Evolutionary conservation across 2,797 vertebrate genomes (phyloP).

Genomic region (Schizothorax lantsangensis): DNA sequence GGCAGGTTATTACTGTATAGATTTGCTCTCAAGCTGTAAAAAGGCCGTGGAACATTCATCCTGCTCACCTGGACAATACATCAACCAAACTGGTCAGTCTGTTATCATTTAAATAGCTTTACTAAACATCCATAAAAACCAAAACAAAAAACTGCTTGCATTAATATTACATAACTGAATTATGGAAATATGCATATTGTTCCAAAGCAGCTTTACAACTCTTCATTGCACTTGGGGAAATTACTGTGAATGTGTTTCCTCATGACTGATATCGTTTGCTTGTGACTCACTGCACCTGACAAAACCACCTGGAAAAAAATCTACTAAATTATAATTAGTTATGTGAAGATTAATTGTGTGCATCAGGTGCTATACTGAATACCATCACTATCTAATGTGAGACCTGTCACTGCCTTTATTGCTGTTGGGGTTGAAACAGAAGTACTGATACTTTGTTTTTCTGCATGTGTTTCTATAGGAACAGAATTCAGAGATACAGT

Average conservation of each 20-base stretch:
- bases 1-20: conserved; percentile 53
- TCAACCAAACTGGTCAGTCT: conserved; percentile 35
- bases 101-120: too few relatives aligned
- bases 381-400: background rate
- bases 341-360: background rate
- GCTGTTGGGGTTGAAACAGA: background rate
- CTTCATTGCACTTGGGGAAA: background rate
- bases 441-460: background rate
- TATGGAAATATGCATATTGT: background rate
- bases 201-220: too few relatives aligned
- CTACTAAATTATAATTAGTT: background rate
- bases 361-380: background rate
- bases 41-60: conserved; percentile 54
- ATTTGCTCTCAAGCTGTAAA: background rate
- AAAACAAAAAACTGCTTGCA: background rate
- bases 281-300: background rate
- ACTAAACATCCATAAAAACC: too few relatives aligned
- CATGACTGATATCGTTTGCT: too few relatives aligned
- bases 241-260: background rate
- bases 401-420: background rate
- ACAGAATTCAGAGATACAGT: conserved; percentile 57
- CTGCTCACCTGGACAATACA: conserved; percentile 66
- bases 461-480: conserved; percentile 53
- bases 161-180: background rate
- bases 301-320: too few relatives aligned